Evolutionary conservation across 2,797 vertebrate species (phyloP).

Genomic region (Sebastes oblongus): DNA sequence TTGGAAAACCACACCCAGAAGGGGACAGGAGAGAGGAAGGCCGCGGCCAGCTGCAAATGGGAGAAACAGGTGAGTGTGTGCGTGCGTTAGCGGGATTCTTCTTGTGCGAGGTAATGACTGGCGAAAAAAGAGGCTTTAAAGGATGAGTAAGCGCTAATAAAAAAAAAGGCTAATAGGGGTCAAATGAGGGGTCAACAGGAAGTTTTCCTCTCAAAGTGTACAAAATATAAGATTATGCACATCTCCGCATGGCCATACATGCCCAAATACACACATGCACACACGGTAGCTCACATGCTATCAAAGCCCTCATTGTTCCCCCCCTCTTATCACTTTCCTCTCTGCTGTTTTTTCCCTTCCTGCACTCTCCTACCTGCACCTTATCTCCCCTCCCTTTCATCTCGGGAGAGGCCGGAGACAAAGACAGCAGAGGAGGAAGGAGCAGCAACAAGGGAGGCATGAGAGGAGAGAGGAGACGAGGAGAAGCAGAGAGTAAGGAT

Average conservation of each 20-base stretch:
- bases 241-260: neutral
- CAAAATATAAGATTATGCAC: conserved; percentile 16
- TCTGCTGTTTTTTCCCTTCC: conserved; percentile 68
- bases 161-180: conserved; percentile 27
- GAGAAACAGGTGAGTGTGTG: conserved; percentile 73
- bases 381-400: conserved; percentile 75
- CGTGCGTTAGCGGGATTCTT: conserved; percentile 50
- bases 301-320: conserved; percentile 74
- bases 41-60: conserved; percentile 58
- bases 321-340: conserved; percentile 72
- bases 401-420: conserved; percentile 63
- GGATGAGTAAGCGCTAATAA: conserved; percentile 42
- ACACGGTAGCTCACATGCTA: conserved; percentile 47
- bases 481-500: conserved; percentile 51
- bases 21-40: conserved; percentile 48
- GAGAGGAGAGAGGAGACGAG: conserved; percentile 59
- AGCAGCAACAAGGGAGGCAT: conserved; percentile 55
- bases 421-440: conserved; percentile 54
- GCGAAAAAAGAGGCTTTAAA: conserved; percentile 27
- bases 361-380: conserved; percentile 74
- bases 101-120: conserved; percentile 51
- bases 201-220: neutral
- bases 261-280: conserved; percentile 19
- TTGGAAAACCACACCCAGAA: conserved; percentile 70
- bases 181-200: conserved; percentile 49